phyloP scores from a whole-genome alignment of 2,888 invertebrate species.

The Eucera pruinosa region DNA sequence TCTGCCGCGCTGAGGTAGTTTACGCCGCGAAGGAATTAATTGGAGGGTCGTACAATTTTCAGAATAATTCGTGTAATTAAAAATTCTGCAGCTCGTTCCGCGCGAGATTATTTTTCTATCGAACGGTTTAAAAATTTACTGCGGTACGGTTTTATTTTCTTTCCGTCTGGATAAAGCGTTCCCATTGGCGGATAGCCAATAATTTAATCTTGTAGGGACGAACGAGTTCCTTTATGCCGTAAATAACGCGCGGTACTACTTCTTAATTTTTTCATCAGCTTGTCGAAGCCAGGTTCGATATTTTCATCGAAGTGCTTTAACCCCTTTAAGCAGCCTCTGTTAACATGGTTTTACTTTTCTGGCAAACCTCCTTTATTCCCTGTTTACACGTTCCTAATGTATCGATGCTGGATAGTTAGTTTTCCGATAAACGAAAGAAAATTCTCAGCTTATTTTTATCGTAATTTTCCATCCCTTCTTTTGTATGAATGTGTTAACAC shows the following conservation, averaged over 20 bases:
- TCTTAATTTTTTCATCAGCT: background rate
- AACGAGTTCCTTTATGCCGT: background rate
- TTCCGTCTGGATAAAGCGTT: background rate
- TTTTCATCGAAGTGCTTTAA: too few species aligned
- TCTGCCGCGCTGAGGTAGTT: constrained; percentile 7
- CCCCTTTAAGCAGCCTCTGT: too few species aligned
- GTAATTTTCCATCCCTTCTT: background rate
- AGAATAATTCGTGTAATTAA: constrained; percentile 30
- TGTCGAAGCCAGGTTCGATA: background rate
- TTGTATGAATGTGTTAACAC: too few species aligned
- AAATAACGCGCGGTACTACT: background rate
- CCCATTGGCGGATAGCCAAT: background rate
- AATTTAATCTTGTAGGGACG: background rate
- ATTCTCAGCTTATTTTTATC: background rate
- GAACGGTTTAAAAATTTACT: constrained; percentile 1
- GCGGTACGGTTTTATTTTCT: background rate
- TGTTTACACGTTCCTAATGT: too few species aligned
- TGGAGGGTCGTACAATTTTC: constrained; percentile 13
- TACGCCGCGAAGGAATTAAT: constrained; percentile 24
- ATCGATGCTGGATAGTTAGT: too few species aligned
- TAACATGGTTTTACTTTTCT: too few species aligned
- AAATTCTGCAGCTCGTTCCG: background rate
- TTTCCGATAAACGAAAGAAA: too few species aligned
- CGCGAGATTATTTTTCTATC: background rate
- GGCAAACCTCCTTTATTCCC: too few species aligned